Conservation (phyloP, 2,113 vertebrate species). For the Vombatus ursinus region DNA sequence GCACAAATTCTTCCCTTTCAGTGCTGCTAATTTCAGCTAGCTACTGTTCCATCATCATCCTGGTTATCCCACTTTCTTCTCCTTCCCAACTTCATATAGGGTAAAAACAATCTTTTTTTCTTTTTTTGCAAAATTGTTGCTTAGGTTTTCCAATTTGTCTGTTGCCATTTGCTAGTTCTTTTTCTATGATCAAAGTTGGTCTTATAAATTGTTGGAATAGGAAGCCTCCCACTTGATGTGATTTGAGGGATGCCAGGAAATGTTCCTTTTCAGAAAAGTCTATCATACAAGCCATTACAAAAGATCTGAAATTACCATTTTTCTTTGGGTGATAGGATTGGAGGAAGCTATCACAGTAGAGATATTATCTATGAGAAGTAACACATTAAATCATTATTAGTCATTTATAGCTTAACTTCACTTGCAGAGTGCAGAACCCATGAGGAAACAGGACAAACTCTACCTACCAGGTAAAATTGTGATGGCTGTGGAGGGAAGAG, state of each 20-base stretch:
- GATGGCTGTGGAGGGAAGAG: constrained; percentile 11
- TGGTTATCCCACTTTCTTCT: neutral
- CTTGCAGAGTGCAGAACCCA: neutral
- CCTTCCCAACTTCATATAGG: neutral
- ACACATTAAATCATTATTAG: constrained; percentile 4
- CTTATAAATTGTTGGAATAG: neutral
- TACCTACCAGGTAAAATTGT: neutral
- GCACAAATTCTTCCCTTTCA: neutral
- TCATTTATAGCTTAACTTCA: constrained; percentile 33
- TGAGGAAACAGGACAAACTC: constrained; percentile 21
- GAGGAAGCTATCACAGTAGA: constrained; percentile 33
- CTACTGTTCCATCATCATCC: neutral
- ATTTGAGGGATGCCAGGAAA: neutral
- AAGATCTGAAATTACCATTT: neutral
- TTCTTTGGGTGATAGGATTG: constrained; percentile 19
- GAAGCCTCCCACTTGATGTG: neutral
- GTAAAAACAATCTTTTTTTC: neutral
- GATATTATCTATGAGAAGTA: constrained; percentile 4
- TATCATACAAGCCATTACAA: neutral
- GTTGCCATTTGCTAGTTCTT: neutral
- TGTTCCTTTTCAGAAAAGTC: neutral
- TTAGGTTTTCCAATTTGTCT: too few relatives aligned
- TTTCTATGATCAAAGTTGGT: neutral
- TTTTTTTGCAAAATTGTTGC: neutral
- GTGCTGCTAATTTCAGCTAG: neutral